These are phyloP conservation scores for Stegodyphus dumicola DNA, from an alignment of 1,140 invertebrate genomes.

Conservation along the genomic window DNA sequence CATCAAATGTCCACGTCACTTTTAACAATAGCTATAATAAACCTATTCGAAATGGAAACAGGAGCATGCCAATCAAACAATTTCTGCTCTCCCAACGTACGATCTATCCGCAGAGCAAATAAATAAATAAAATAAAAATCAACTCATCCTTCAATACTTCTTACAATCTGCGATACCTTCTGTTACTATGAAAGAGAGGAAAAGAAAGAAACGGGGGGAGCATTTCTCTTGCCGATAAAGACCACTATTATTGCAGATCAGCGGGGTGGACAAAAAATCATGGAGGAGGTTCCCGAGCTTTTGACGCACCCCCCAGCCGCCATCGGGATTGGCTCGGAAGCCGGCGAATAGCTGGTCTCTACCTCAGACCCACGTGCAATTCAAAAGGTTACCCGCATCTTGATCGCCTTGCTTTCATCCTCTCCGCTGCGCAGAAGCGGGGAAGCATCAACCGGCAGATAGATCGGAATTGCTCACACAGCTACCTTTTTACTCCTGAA, in stretches of 20 bases:
- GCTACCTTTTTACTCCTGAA: no score
- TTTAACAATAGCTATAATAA: constrained; percentile 30
- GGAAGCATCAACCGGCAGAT: neutral
- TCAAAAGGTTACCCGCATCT: constrained; percentile 50
- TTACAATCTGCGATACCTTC: constrained; percentile 33
- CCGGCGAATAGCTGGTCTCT: constrained; percentile 36
- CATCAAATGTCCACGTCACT: no score
- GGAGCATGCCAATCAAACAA: constrained; percentile 25
- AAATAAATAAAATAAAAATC: constrained; percentile 58
- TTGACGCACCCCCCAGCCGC: constrained; percentile 58
- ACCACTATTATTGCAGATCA: constrained; percentile 52
- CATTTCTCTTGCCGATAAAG: constrained; percentile 27
- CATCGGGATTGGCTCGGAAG: constrained; percentile 15
- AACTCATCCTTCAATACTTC: constrained; percentile 53
- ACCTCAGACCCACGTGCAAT: constrained; percentile 44
- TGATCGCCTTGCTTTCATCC: constrained; percentile 19
- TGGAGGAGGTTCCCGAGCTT: constrained; percentile 20
- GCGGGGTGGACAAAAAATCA: constrained; percentile 37
- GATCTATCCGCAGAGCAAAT: neutral
- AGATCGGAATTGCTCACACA: neutral
- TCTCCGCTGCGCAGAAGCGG: constrained; percentile 23
- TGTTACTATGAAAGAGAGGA: constrained; percentile 7
- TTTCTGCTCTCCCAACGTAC: constrained; percentile 4
- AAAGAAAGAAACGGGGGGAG: neutral
- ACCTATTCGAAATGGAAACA: neutral